Evolutionary conservation across 2,797 vertebrate genomes (phyloP), one percentile per base, ranked within the genome.

Genomic region (Muraenolepis orangiensis): DNA sequence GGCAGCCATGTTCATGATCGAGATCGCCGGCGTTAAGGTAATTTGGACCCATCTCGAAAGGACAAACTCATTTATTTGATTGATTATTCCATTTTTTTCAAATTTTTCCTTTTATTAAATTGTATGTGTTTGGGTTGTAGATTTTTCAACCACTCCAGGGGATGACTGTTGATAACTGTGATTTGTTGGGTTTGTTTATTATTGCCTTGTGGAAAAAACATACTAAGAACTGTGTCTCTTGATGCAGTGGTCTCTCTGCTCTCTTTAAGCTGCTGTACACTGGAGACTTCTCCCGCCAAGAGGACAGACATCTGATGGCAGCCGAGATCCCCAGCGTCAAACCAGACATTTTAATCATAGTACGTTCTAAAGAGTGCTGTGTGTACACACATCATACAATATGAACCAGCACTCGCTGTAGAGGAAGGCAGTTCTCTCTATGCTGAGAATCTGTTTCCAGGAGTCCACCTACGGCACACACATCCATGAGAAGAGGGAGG

Each of bases 1-100:
- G 82, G 96, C 97, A 5, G 96, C 97, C 84, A 97, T 98, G 97
- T 98, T 99, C 77, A 98, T 97, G 96, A 98, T 97, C 0, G 96
- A 99, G 91, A 98, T 98, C 70, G 97, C 96, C 0, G 96, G 97
- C 7, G 96, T 99, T 71, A 98, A 98, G 95, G 98, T 98, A 92
- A 70, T 1, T 3, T 38, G 36, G 40, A 16, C 16, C 40, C 40
- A 18, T 46, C 40, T 46, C 16, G 18, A 46, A 46, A 18, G 40
- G 40, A 46, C 40, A 18, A 14, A 18, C 12, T 46, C 14, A 46
- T 46, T 46, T 46, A 46, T 46, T 16, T 46, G 13, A 46, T 46
- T 46, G 1, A 2, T 13, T 16, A 5, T 46, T 46, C 12, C 3
- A 34, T 16, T 46, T 46, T 46, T 1, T 0, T 16, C n/a, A n/a